Evolutionary conservation across 2,888 invertebrate species (phyloP), one percentile per base, ranked within the genome.

Genomic region (Cataglyphis altisquamis): DNA sequence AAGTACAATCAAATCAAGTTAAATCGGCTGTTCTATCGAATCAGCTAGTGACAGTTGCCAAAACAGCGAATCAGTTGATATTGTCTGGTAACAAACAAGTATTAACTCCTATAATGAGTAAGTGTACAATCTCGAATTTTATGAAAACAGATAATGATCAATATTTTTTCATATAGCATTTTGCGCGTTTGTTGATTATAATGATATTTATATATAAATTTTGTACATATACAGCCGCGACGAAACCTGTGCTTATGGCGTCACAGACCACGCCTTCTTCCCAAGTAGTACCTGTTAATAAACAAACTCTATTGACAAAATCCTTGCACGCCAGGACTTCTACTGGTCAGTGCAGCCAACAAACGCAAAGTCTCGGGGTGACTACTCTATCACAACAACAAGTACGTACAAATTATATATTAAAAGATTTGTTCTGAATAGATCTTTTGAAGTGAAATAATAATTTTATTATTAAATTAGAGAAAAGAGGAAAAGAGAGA

Each of bases 1-100:
- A 94, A 89, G 94, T 94, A 82, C 94, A 94, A 84, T 92, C 92
- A 83, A 93, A 90, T 88, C 94, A 94, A 91, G 91, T 93, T 6
- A 94, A 94, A 86, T 91, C 94, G 4, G 89, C 94, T 84, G 93
- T 94, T 84, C 87, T 94, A 88, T 92, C 94, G 80, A 94, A 93
- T 92, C 94, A 94, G 82, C 90, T 95, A 78, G 94, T 94, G 39
- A 93, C 94, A 63, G 94, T 94, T 73, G 93, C 94, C 45, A 95
- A 95, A 92, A 92, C 94, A 32, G 94, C 94, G 48, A 95, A 92
- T 88, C 94, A 94, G 73, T 90, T 95, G 74, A 94, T 94, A 88
- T 87, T 94, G 70, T 94, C 94, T 88, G 93, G 94, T 85, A 94
- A 94, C 85, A 94, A 94, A 86, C 94, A 94, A 91, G 94, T 94